phyloP scores from a whole-genome alignment of 2,888 invertebrate genomes.

The Magallana nippona region DNA sequence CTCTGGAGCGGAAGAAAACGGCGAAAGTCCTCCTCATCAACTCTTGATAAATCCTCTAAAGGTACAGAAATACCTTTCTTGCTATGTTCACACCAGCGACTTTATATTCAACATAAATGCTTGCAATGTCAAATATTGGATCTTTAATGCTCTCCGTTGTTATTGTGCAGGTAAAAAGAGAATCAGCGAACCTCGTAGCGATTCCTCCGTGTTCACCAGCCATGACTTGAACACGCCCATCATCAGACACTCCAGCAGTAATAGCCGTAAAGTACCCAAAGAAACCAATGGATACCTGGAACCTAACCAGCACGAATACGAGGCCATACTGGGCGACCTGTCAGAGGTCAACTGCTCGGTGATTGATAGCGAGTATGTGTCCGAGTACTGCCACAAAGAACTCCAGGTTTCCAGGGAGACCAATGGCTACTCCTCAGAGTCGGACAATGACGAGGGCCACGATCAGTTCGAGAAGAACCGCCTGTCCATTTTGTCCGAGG shows the following conservation, averaged over 20 bases:
- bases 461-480: conserved; percentile 57
- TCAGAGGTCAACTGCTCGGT: conserved; percentile 76
- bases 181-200: conserved; percentile 60
- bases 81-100: too few species aligned
- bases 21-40: conserved; percentile 61
- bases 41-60: conserved; percentile 49
- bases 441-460: conserved; percentile 59
- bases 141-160: neutral
- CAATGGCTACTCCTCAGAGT: conserved; percentile 65
- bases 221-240: conserved; percentile 59
- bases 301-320: conserved; percentile 56
- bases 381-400: conserved; percentile 72
- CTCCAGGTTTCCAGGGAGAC: conserved; percentile 63
- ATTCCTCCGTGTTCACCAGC: conserved; percentile 61
- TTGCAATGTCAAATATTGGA: too few species aligned
- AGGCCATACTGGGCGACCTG: conserved; percentile 67
- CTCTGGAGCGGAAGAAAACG: conserved; percentile 68
- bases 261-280: conserved; percentile 53
- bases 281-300: conserved; percentile 40
- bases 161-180: conserved; percentile 48
- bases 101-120: too few species aligned
- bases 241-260: conserved; percentile 53
- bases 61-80: conserved; percentile 24
- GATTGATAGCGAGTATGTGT: conserved; percentile 75
- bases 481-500: conserved; percentile 67